Base-by-base conservation (phyloP, 2,113 vertebrate species). In the Epinephelus cyanopodus region DNA sequence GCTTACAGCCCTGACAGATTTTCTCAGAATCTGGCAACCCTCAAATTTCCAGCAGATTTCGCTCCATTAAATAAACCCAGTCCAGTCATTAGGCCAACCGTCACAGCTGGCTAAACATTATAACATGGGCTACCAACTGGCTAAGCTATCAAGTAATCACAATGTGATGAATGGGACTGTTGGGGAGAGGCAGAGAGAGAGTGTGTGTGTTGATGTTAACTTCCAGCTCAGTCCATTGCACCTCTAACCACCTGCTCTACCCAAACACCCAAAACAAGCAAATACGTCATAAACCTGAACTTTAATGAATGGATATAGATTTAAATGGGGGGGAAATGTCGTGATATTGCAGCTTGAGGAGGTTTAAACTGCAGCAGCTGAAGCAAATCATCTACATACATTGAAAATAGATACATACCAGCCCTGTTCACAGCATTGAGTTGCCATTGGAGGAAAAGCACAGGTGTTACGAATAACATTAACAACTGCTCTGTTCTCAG, bases 31-130 rank as follows among this genome's bases (percentile, higher is more conserved):
- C 74, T 89, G 89, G 86, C 86, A 85, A 81, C 74, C 66, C 74
- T 79, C 29, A 73, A 70, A 84, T 89, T 90, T 90, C 87, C 88
- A 85, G 76, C 90, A 86, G 88, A 84, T 83, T 92, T 84, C 5
- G 11, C 82, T 81, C 75, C 76, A 90, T 91, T 88, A 90, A 87
- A 81, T 86, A 88, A 90, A 90, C 84, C 83, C 83, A 81, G 74
- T 75, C 29, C 60, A 75, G 89, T 88, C 88, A 91, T 93, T 85
- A 90, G 80, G 83, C 88, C 83, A 88, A 87, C 65, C 29, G 75
- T 88, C 89, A 92, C 91, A 92, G 91, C 89, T 86, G 90, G 91
- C 86, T 92, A 86, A 90, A 89, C 90, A 85, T 85, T 86, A 90
- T 67, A 90, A 90, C 78, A 85, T 57, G 74, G 81, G 77, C 78